phyloP scores from a whole-genome alignment of 2,888 invertebrate species.

The Hedychridium roseum region DNA sequence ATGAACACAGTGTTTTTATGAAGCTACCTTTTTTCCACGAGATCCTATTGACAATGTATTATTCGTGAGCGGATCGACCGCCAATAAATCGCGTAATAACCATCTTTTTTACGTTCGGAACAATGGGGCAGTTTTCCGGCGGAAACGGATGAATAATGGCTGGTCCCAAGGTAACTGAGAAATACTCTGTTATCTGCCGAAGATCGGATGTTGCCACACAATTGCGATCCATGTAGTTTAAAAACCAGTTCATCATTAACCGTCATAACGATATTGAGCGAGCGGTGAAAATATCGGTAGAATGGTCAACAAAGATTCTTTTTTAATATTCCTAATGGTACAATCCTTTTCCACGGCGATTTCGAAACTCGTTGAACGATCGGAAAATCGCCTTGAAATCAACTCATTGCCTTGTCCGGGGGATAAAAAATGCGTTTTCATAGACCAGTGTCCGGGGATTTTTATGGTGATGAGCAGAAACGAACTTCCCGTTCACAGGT shows the following conservation, averaged over 20 bases:
- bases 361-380: not conserved
- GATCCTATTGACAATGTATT: too few species aligned
- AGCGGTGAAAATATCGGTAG: not conserved
- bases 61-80: constrained; percentile 1
- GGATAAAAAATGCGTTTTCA: constrained; percentile 35
- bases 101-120: constrained; percentile 1
- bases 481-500: constrained; percentile 49
- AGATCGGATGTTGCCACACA: constrained; percentile 14
- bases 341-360: constrained; percentile 5
- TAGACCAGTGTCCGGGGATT: constrained; percentile 44
- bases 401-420: constrained; percentile 35
- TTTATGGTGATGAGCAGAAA: constrained; percentile 40
- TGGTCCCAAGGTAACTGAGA: constrained; percentile 44
- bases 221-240: too few species aligned
- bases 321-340: not conserved
- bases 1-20: too few species aligned
- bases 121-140: constrained; percentile 38
- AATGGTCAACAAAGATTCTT: not conserved
- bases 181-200: constrained; percentile 31
- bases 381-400: constrained; percentile 4
- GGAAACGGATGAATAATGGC: constrained; percentile 49
- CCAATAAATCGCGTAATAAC: constrained; percentile 10
- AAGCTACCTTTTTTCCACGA: too few species aligned
- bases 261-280: constrained; percentile 17
- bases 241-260: constrained; percentile 26